These are phyloP conservation scores for Huso huso DNA, from an alignment of 2,797 vertebrate genomes.

Conservation along the genomic window DNA sequence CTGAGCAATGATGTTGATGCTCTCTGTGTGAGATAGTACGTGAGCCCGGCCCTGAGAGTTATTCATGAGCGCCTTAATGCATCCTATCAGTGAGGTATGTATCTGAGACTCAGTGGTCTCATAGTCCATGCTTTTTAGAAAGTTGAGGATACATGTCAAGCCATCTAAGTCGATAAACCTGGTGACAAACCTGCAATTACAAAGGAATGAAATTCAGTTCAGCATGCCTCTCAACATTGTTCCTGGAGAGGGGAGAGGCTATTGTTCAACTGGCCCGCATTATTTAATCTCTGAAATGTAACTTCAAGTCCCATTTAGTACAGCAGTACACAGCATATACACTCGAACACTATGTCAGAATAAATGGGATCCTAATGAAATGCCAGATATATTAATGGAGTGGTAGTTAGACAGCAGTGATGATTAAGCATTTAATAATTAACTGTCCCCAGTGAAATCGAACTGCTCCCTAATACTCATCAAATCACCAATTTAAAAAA, in stretches of 20 bases:
- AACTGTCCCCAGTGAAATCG: no score
- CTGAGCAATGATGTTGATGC: conserved; percentile 96
- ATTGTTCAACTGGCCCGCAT: neutral
- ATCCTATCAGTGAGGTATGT: conserved; percentile 97
- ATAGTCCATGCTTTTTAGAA: conserved; percentile 96
- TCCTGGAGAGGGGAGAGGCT: neutral
- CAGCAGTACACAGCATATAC: no score
- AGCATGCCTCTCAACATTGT: no score
- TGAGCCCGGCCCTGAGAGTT: conserved; percentile 96
- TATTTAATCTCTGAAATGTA: no score
- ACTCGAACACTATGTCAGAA: neutral
- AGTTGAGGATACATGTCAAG: conserved; percentile 91
- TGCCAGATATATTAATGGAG: conserved; percentile 1
- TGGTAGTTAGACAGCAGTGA: neutral
- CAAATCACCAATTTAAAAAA: no score
- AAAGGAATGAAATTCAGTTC: no score
- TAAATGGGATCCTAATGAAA: neutral
- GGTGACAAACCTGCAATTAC: conserved; percentile 80
- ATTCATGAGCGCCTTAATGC: conserved; percentile 98
- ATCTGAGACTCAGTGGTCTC: conserved; percentile 95
- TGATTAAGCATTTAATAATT: conserved; percentile 4
- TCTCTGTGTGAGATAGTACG: conserved; percentile 89
- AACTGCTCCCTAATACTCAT: no score
- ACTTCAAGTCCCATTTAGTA: no score
- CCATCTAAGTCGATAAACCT: conserved; percentile 96